These are phyloP conservation scores for Ceramica pisi DNA, from an alignment of 2,888 invertebrate species.

Conservation along the genomic window DNA sequence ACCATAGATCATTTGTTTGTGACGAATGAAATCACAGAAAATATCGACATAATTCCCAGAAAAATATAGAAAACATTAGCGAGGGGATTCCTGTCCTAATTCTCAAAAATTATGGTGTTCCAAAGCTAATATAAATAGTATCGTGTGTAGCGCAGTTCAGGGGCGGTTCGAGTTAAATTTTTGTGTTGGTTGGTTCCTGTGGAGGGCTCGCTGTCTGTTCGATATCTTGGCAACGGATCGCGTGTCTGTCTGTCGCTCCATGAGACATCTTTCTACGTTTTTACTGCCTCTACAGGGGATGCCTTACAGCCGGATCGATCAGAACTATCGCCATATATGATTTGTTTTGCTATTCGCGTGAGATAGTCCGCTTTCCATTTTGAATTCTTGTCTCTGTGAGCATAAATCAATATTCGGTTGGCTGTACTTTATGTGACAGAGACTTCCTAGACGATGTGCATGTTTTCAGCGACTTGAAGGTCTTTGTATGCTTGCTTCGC, in stretches of 20 bases:
- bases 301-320: slow-evolving; percentile 79
- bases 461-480: slow-evolving; percentile 31
- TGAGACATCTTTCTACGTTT: slow-evolving; percentile 82
- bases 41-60: slow-evolving; percentile 20
- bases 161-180: slow-evolving; percentile 41
- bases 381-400: slow-evolving; percentile 53
- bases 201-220: slow-evolving; percentile 79
- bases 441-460: slow-evolving; percentile 50
- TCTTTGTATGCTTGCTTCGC: background rate
- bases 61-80: slow-evolving; percentile 26
- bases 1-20: slow-evolving; percentile 1
- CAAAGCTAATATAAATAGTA: slow-evolving; percentile 38
- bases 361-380: slow-evolving; percentile 61
- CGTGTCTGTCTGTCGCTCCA: slow-evolving; percentile 74
- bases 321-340: slow-evolving; percentile 79
- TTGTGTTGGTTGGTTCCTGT: slow-evolving; percentile 52
- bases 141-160: slow-evolving; percentile 47
- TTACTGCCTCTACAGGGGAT: slow-evolving; percentile 78
- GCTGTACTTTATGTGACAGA: slow-evolving; percentile 35
- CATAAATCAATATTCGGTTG: slow-evolving; percentile 56
- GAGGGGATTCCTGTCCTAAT: slow-evolving; percentile 35
- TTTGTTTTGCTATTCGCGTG: slow-evolving; percentile 81
- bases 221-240: slow-evolving; percentile 87
- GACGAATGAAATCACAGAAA: slow-evolving; percentile 20
- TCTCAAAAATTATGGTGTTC: slow-evolving; percentile 49